Percentiles rank a stretch among this genome's conserved stretches.
Evolutionary conservation across 2,797 vertebrate genomes (phyloP).

Genomic region (Enteromius mattozi): DNA sequence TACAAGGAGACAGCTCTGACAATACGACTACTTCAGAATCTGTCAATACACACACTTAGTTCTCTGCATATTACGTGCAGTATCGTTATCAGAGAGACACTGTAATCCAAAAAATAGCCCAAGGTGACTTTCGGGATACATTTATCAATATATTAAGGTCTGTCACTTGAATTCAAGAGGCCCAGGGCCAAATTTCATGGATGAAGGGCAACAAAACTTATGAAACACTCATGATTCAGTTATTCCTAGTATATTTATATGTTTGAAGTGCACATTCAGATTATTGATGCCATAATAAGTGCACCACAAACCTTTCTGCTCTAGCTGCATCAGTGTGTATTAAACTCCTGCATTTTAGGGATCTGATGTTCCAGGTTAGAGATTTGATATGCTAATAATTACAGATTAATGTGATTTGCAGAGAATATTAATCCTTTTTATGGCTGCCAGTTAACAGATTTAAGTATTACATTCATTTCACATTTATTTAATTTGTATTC

Average conservation of each 20-base stretch:
- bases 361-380: neutral
- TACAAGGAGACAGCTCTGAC: constrained; percentile 17
- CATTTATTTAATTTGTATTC: constrained; percentile 14
- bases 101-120: constrained; percentile 23
- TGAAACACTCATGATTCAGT: neutral
- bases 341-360: constrained; percentile 9
- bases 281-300: neutral
- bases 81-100: constrained; percentile 16
- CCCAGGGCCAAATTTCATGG: constrained; percentile 1
- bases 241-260: constrained; percentile 8
- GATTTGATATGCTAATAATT: neutral
- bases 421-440: neutral
- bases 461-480: neutral
- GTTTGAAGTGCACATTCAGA: neutral
- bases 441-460: neutral
- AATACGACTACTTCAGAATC: constrained; percentile 9
- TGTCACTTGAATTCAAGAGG: neutral
- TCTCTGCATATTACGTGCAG: constrained; percentile 11
- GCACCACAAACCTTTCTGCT: neutral
- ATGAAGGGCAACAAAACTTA: neutral
- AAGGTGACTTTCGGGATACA: neutral
- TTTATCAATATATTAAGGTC: constrained; percentile 24
- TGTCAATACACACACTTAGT: neutral
- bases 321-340: neutral
- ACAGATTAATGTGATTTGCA: neutral